Conservation (phyloP, 2,113 vertebrate species). For the Sphaerodactylus townsendi region DNA sequence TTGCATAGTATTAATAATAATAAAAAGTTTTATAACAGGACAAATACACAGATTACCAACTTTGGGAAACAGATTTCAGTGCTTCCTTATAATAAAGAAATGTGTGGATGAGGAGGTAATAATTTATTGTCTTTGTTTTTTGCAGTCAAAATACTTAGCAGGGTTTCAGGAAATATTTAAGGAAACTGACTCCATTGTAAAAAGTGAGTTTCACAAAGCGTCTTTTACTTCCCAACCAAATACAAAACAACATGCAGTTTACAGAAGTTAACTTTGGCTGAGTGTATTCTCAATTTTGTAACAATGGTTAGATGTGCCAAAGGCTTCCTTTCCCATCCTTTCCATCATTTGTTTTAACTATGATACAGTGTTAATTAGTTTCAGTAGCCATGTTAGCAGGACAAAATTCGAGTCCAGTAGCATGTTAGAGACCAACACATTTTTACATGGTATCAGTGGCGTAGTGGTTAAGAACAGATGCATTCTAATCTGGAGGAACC, state of each 20-base stretch:
- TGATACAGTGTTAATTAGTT: neutral
- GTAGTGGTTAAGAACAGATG: too few relatives aligned
- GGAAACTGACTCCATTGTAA: conserved; percentile 37
- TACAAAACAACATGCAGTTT: neutral
- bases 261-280: neutral
- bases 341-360: neutral
- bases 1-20: neutral
- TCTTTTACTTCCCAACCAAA: neutral
- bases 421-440: too few relatives aligned
- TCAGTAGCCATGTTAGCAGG: neutral
- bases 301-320: neutral
- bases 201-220: conserved; percentile 39
- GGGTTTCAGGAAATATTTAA: conserved; percentile 28
- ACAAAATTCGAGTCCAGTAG: neutral
- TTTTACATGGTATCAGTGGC: too few relatives aligned
- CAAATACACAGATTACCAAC: neutral
- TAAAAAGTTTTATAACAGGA: neutral
- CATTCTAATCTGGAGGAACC: too few relatives aligned
- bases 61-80: neutral
- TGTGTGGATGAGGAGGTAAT: neutral
- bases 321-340: neutral
- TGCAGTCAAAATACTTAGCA: conserved; percentile 43
- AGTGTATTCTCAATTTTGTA: neutral
- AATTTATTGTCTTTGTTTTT: conserved; percentile 14
- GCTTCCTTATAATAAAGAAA: neutral